A percentile compares a stretch with the other conserved stretches of the same genome.
These are phyloP conservation scores for Caerostris darwini DNA, from an alignment of 1,140 invertebrate species.

Conservation along the genomic window DNA sequence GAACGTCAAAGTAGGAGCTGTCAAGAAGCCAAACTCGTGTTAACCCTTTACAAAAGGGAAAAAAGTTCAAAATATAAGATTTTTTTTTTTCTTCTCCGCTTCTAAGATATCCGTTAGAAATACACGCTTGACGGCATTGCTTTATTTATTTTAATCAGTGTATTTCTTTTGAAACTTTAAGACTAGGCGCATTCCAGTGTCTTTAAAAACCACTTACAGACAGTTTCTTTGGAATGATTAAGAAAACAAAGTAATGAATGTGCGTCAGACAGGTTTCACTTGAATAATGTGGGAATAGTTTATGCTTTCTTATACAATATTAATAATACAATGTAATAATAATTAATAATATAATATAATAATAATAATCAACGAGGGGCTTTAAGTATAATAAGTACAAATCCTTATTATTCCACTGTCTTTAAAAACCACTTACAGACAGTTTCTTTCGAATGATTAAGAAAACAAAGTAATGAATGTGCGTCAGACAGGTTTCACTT, in stretches of 20 bases:
- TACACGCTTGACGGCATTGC: conserved; percentile 36
- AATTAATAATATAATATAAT: too few relatives aligned
- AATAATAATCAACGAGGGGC: too few relatives aligned
- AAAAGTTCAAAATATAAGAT: conserved; percentile 43
- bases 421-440: conserved; percentile 24
- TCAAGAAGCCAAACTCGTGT: conserved; percentile 68
- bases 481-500: conserved; percentile 31
- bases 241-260: conserved; percentile 18
- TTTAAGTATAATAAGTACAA: too few relatives aligned
- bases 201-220: conserved; percentile 26
- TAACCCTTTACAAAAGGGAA: conserved; percentile 66
- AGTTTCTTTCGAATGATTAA: background rate
- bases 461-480: conserved; percentile 25
- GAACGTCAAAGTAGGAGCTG: conserved; percentile 72
- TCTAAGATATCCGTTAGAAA: conserved; percentile 58
- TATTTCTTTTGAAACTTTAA: conserved; percentile 72
- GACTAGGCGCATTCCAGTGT: conserved; percentile 3
- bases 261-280: conserved; percentile 21
- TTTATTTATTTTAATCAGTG: conserved; percentile 69
- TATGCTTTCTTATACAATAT: background rate
- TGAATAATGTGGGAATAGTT: conserved; percentile 7
- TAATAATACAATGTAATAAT: too few relatives aligned
- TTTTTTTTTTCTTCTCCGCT: background rate
- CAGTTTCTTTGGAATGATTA: background rate
- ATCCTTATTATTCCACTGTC: background rate